Evolutionary conservation across 2,797 vertebrate genomes (phyloP).

Genomic region (Melanotaenia maccullochi): DNA sequence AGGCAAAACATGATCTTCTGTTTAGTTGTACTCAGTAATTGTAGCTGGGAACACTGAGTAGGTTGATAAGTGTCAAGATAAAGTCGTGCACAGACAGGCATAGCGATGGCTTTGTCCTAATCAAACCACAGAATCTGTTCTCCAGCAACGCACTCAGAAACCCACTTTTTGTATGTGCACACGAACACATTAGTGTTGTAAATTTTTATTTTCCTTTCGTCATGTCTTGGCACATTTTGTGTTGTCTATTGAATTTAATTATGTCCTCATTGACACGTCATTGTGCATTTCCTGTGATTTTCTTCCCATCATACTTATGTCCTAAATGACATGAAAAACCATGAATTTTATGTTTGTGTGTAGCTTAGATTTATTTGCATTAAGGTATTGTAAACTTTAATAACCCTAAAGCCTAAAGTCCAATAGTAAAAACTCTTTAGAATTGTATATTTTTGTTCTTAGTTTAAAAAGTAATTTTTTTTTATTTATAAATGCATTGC

Average conservation of each 20-base stretch:
- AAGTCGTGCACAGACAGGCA: constrained; percentile 34
- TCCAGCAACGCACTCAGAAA: not conserved
- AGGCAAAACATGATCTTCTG: constrained; percentile 14
- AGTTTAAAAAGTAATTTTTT: too few relatives aligned
- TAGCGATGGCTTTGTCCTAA: constrained; percentile 19
- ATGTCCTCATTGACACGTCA: constrained; percentile 44
- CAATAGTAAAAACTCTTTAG: not conserved
- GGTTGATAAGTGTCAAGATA: constrained; percentile 31
- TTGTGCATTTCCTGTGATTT: constrained; percentile 31
- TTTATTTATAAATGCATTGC: not conserved
- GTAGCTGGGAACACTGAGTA: constrained; percentile 26
- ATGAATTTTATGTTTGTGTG: not conserved
- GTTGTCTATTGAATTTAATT: constrained; percentile 18
- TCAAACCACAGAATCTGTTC: constrained; percentile 17
- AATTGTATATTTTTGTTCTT: not conserved
- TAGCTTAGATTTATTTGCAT: constrained; percentile 4
- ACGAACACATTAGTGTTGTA: constrained; percentile 18
- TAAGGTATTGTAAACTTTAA: not conserved
- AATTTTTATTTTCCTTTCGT: constrained; percentile 12
- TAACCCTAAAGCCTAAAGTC: not conserved
- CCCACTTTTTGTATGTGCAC: not conserved
- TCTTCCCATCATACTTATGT: constrained; percentile 19
- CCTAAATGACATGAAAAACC: not conserved
- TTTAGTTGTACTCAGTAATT: constrained; percentile 18
- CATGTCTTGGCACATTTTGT: constrained; percentile 21